Evolutionary conservation across 2,888 invertebrate genomes (phyloP), one percentile per base, ranked within the genome.

Genomic region (Meloe dianella): DNA sequence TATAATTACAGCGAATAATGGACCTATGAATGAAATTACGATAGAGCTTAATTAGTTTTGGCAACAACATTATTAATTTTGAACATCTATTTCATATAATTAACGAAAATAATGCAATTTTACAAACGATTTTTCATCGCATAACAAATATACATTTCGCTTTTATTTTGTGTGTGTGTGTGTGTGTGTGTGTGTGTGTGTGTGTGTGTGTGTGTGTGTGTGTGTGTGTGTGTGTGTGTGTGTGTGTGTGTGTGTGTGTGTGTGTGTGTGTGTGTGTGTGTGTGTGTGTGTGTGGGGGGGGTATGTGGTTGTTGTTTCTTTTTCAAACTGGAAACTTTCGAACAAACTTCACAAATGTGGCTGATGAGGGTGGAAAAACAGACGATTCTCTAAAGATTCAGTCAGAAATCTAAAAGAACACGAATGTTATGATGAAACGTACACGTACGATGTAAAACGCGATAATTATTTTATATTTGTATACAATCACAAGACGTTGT

Each of bases 341-440:
- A 17, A n/a, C 38, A 41, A 41, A 38, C n/a, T 38, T 38, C 12
- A 14, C 12, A 66, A 69, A 64, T 61, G 66, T 63, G 32, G 67
- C 66, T 67, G 71, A 74, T 69, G 69, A 73, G 74, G 72, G 72
- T 71, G 72, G 38, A 41, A 41, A 5, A 41, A 41, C 38, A n/a
- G 3, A 17, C 12, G 35, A 12, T 35, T 35, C 6, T 35, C 17
- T 41, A 5, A 17, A 41, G 17, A 41, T 41, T 41, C 38, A 41
- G 8, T n/a, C 17, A 41, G 38, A 41, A 41, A 41, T 41, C 3
- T 41, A 41, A 35, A 35, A 35, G 35, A 35, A 35, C 27, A 27
- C 27, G n/a, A n/a, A n/a, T n/a, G 27, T 27, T 4, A 27, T 27
- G 27, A 2, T 27, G 27, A 27, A 27, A 27, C 2, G 27, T 27